Conservation (phyloP, 2,888 invertebrate genomes). For the Heliconius erato region DNA sequence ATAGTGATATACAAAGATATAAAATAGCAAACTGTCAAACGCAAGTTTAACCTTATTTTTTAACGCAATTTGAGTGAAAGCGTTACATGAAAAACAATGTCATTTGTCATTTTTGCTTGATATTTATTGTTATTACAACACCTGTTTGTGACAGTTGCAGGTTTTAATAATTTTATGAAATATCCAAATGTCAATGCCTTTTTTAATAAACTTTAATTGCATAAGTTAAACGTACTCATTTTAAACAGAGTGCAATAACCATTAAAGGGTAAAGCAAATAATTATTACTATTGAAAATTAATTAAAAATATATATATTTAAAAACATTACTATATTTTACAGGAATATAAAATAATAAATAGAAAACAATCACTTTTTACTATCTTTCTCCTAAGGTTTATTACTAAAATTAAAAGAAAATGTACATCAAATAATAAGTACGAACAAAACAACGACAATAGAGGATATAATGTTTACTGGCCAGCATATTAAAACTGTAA, state of each 20-base stretch:
- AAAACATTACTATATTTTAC: background rate
- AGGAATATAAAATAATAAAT: background rate
- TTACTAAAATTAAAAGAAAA: background rate
- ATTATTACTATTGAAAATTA: background rate
- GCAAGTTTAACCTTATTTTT: conserved; percentile 31
- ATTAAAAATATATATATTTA: background rate
- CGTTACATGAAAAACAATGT: conserved; percentile 41
- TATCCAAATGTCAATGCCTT: background rate
- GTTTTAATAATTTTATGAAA: conserved; percentile 4
- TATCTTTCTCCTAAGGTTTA: background rate
- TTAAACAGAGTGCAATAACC: background rate
- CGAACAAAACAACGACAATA: conserved; percentile 33
- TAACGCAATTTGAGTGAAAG: conserved; percentile 53
- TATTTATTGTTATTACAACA: conserved; percentile 26
- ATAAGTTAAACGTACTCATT: background rate
- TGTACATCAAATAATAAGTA: conserved; percentile 8
- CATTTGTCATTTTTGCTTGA: conserved; percentile 28
- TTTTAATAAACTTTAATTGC: background rate
- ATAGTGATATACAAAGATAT: background rate
- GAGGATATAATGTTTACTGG: conserved; percentile 45
- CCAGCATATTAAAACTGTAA: conserved; percentile 65
- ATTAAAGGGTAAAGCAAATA: background rate
- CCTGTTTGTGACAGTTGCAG: conserved; percentile 18
- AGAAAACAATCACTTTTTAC: background rate
- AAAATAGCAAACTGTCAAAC: conserved; percentile 12